A percentile compares a stretch with the other conserved stretches of the same genome.
Evolutionary conservation across 2,797 vertebrate genomes (phyloP).

Genomic region (Spizella passerina): DNA sequence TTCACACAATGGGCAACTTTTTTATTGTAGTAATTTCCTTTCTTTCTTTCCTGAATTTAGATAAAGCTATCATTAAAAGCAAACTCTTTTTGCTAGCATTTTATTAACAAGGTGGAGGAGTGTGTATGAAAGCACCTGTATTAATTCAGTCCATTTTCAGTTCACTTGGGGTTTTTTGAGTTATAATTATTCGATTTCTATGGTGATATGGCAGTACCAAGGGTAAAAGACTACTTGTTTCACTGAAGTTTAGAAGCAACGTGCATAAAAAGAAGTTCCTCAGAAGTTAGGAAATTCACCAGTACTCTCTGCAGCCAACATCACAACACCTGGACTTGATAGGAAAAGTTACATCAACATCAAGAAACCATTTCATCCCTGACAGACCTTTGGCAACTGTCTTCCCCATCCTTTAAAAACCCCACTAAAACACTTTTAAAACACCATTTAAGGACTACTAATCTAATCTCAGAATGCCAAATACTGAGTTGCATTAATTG

Average conservation of each 20-base stretch:
- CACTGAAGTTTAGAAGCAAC: neutral
- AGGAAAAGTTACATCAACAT: neutral
- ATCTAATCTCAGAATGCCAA: neutral
- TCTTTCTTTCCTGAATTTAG: neutral
- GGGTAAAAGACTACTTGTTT: accelerated
- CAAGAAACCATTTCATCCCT: neutral
- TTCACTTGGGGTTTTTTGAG: neutral
- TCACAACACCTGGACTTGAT: neutral
- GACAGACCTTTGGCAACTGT: neutral
- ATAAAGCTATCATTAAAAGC: neutral
- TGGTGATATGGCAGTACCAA: neutral
- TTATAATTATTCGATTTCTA: neutral
- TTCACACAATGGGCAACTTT: neutral
- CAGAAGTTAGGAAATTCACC: neutral
- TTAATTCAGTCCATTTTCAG: neutral
- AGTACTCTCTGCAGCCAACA: neutral
- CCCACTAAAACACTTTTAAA: neutral
- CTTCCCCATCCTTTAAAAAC: neutral
- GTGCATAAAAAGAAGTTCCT: neutral
- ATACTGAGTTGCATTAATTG: neutral
- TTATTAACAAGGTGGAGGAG: neutral
- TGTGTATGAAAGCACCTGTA: neutral
- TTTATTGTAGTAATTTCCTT: neutral
- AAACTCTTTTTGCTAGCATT: neutral
- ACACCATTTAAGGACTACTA: neutral